Conservation (phyloP, 2,113 vertebrate genomes). For the Rattus norvegicus region DNA sequence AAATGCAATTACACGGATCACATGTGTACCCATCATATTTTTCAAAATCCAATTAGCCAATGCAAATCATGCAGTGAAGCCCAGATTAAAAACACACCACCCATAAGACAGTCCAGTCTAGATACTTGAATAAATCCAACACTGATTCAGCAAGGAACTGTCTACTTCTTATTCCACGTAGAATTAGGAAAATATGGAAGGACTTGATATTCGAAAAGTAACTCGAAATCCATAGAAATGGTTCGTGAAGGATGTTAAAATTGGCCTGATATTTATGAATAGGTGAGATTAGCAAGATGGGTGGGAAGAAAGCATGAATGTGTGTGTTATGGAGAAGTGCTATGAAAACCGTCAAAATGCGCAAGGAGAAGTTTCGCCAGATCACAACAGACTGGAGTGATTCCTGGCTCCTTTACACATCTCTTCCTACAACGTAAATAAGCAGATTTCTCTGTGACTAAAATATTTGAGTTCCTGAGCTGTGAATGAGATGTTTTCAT, state of each 20-base stretch:
- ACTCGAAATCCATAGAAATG: background rate
- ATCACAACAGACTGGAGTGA: background rate
- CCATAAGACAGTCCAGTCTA: background rate
- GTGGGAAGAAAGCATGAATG: background rate
- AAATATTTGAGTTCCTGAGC: background rate
- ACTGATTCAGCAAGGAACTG: background rate
- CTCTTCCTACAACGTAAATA: background rate
- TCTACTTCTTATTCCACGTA: background rate
- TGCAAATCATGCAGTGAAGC: background rate
- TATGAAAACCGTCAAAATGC: background rate
- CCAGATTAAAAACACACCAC: background rate
- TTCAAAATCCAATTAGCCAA: background rate
- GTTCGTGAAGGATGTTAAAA: background rate
- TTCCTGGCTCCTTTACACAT: background rate
- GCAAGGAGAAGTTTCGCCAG: background rate
- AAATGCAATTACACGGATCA: background rate
- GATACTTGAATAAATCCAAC: background rate
- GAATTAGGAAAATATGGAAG: background rate
- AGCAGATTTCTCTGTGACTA: conserved; percentile 27
- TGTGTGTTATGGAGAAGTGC: background rate
- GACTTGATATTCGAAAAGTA: background rate
- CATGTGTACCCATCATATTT: background rate
- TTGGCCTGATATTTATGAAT: background rate
- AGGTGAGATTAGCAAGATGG: background rate
- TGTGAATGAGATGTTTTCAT: background rate